phyloP scores from a whole-genome alignment of 2,113 vertebrate genomes.

The Oplegnathus fasciatus region DNA sequence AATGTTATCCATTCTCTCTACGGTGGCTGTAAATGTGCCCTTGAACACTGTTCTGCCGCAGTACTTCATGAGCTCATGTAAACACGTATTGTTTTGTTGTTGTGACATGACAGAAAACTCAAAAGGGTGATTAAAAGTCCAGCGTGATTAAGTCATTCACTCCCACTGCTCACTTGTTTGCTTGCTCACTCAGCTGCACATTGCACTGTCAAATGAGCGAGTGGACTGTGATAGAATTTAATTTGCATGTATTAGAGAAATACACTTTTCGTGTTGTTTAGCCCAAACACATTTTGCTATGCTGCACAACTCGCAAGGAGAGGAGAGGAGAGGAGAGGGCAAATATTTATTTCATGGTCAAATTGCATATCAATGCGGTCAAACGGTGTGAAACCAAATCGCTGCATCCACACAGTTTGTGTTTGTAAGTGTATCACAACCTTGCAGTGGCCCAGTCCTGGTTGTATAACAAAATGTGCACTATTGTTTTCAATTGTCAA shows the following conservation, averaged over 20 bases:
- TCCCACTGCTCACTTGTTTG: background rate
- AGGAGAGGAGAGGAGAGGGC: background rate
- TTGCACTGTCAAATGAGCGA: background rate
- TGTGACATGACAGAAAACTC: conserved; percentile 31
- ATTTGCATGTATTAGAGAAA: conserved; percentile 6
- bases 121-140: conserved; percentile 8
- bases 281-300: background rate
- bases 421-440: conserved; percentile 28
- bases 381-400: conserved; percentile 26
- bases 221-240: conserved; percentile 13
- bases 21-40: background rate
- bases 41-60: background rate
- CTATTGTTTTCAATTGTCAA: conserved; percentile 66
- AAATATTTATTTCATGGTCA: conserved; percentile 31
- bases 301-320: background rate
- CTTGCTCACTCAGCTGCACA: background rate
- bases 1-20: background rate
- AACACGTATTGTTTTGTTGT: conserved; percentile 41
- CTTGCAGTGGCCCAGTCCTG: conserved; percentile 13
- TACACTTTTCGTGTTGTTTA: background rate
- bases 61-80: conserved; percentile 22
- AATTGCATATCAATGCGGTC: conserved; percentile 19
- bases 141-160: conserved; percentile 25
- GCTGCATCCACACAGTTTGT: conserved; percentile 14
- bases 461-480: conserved; percentile 55